Percentiles rank a stretch among this genome's conserved stretches.
Conservation (phyloP, 2,888 invertebrate species). For the Rhorus exstirpatorius region DNA sequence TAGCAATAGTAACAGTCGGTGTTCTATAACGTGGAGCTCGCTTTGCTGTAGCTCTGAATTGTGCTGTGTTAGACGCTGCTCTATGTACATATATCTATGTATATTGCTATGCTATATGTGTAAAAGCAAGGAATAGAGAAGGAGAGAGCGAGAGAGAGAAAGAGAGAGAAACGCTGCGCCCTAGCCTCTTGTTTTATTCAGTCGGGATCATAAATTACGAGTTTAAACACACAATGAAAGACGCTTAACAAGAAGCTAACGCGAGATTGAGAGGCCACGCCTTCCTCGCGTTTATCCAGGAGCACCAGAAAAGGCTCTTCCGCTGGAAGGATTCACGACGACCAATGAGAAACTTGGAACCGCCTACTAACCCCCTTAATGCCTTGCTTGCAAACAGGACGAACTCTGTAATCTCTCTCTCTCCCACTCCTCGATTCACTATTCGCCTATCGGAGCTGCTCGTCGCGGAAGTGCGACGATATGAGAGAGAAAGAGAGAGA, state of each 20-base stretch:
- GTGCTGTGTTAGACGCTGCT: constrained; percentile 41
- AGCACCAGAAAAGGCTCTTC: constrained; percentile 72
- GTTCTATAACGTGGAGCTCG: constrained; percentile 50
- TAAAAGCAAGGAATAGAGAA: constrained; percentile 70
- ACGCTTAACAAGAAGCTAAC: constrained; percentile 86
- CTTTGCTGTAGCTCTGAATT: constrained; percentile 45
- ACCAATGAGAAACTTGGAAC: constrained; percentile 77
- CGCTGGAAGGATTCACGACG: constrained; percentile 73
- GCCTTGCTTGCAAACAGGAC: constrained; percentile 45
- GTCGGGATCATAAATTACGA: constrained; percentile 86
- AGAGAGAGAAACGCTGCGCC: constrained; percentile 65
- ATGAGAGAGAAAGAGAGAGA: constrained; percentile 18
- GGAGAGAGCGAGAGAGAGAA: constrained; percentile 73
- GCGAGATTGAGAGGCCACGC: constrained; percentile 86
- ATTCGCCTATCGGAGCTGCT: constrained; percentile 64
- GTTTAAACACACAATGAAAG: constrained; percentile 87
- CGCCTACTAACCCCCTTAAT: constrained; percentile 74
- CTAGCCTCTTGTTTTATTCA: constrained; percentile 85
- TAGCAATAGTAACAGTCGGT: constrained; percentile 33
- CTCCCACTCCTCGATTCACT: constrained; percentile 43
- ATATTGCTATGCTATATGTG: background rate
- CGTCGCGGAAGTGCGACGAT: constrained; percentile 30
- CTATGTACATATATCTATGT: background rate
- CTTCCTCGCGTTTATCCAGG: constrained; percentile 73
- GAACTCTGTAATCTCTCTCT: constrained; percentile 28